Evolutionary conservation across 2,797 vertebrate genomes (phyloP), one percentile per base, ranked within the genome.

Genomic region (Borostomias antarcticus): DNA sequence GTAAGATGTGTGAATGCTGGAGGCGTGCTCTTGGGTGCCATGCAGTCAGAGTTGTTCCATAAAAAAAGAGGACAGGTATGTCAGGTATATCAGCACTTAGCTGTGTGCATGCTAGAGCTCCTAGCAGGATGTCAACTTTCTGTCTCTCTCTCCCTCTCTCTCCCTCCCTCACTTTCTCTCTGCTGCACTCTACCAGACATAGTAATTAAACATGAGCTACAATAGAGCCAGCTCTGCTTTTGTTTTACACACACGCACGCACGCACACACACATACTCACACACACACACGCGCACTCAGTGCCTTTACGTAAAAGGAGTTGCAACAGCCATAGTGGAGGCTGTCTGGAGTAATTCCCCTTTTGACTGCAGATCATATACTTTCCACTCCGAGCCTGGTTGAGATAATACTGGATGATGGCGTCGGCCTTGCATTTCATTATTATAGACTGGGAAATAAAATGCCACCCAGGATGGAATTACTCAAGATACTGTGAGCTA

Each of bases 271-370:
- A 68, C 48, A 30, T 58, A 59, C 15, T 11, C 33, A 43, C 47
- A 35, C 65, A 54, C 47, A 61, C 58, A 21, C 52, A n/a, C n/a
- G 7, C 50, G 56, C 32, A 54, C 30, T 13, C 29, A 45, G 7
- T 5, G 5, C 6, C 8, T 35, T 62, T 25, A 62, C 25, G 28
- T 13, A 13, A 9, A 33, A 68, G n/a, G 51, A 21, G 48, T 1
- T 13, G 54, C 13, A 71, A 60, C 29, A 68, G 66, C 66, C 2
- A 50, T 17, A 66, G 33, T 69, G 40, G n/a, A n/a, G n/a, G n/a
- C n/a, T 2, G 51, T 30, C 11, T 11, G 53, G 19, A 19, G 17
- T 2, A 19, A 32, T n/a, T 28, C 8, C 53, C 25, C 13, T 10
- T 17, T 29, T 51, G 19, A 51, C 25, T n/a, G 51, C 28, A 29